Conservation (phyloP, 92 coral and sea anemone genomes). For the Blastomussa wellsi region DNA sequence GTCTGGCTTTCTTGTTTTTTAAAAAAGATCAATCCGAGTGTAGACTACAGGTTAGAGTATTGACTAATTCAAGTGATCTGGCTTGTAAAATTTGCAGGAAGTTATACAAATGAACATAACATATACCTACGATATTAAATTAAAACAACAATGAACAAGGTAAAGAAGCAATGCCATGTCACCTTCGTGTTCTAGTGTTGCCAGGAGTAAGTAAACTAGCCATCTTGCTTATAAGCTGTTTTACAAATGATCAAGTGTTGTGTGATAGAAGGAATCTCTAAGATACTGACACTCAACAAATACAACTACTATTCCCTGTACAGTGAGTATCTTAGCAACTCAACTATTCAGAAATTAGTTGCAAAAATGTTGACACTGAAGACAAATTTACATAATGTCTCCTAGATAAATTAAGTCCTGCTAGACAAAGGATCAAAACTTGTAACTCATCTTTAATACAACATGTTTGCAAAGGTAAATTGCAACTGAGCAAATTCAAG, state of each 20-base stretch:
- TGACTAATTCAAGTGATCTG: neutral
- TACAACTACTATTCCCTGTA: neutral
- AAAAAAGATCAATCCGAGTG: neutral
- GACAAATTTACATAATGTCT: slow-evolving; percentile 24
- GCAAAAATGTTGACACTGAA: slow-evolving; percentile 11
- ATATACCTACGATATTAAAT: neutral
- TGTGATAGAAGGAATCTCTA: neutral
- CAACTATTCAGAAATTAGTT: slow-evolving; percentile 24
- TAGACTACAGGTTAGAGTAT: too few species aligned
- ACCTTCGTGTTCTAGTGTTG: slow-evolving; percentile 26
- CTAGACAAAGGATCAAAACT: neutral
- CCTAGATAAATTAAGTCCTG: neutral
- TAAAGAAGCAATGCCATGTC: neutral
- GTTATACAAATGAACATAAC: neutral
- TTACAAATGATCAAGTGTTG: neutral
- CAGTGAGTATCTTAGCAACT: slow-evolving; percentile 38
- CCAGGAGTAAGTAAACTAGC: slow-evolving; percentile 20
- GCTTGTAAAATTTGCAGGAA: neutral
- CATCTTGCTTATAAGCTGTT: neutral
- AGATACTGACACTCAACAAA: neutral
- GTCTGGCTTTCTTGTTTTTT: neutral
- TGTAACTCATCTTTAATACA: too few species aligned
- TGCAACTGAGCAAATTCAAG: neutral
- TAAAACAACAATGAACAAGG: neutral
- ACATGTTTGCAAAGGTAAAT: too few species aligned